Evolutionary conservation across 2,113 vertebrate species (phyloP).

Genomic region (Electrona antarctica): DNA sequence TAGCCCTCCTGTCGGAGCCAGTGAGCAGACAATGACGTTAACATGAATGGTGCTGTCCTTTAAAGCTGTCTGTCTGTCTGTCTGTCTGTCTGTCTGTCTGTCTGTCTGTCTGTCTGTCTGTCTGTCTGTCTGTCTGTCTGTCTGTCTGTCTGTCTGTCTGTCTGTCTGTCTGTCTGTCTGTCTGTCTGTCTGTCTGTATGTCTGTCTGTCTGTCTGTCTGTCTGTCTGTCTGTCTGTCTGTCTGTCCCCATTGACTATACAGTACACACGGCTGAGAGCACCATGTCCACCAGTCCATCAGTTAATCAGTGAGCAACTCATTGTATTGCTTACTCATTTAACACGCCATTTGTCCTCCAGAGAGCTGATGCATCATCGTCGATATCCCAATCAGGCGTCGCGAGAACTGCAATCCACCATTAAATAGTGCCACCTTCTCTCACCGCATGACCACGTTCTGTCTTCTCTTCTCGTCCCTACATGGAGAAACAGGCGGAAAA

Average conservation of each 20-base stretch:
- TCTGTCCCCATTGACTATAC: constrained; percentile 23
- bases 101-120: constrained; percentile 39
- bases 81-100: constrained; percentile 38
- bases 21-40: constrained; percentile 64
- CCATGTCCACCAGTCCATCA: constrained; percentile 33
- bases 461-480: constrained; percentile 20
- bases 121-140: constrained; percentile 39
- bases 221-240: constrained; percentile 30
- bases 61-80: constrained; percentile 30
- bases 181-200: too few relatives aligned
- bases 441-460: constrained; percentile 24
- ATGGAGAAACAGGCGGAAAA: background rate
- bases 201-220: constrained; percentile 38
- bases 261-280: constrained; percentile 10
- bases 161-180: constrained; percentile 40
- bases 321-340: constrained; percentile 52
- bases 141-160: constrained; percentile 39
- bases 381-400: constrained; percentile 32
- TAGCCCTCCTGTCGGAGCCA: constrained; percentile 59
- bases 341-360: constrained; percentile 27
- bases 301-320: constrained; percentile 50
- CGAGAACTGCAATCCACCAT: constrained; percentile 46
- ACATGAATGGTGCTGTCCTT: constrained; percentile 57
- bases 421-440: constrained; percentile 46
- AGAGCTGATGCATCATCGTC: constrained; percentile 42